Base-by-base conservation (phyloP, 1,140 invertebrate species). In the Drosophila ananassae region DNA sequence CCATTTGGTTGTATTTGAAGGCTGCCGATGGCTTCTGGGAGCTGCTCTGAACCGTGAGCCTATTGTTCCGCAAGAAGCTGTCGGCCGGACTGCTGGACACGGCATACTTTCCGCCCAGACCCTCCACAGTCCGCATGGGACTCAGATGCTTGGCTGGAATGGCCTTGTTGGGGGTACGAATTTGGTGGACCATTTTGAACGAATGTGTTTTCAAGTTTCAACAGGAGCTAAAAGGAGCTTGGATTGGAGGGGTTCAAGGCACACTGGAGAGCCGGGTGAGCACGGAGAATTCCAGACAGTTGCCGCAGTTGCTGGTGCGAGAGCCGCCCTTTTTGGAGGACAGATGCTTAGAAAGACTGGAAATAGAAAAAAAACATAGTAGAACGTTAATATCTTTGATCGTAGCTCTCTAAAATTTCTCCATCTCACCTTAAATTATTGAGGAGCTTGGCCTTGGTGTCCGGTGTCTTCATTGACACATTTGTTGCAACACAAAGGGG, bases 391-490 rank as follows among this genome's bases (percentile, higher is more conserved):
- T 63, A 68, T n/a, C 2, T n/a, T n/a, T 12, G 34, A 37, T 37
- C 32, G 32, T 34, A 10, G 25, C 39, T 2, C 0, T 13, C 24
- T 3, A 24, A 21, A 30, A 56, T 4, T 0, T 12, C 44, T 30
- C 2, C 6, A 5, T 58, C 77, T 82, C n/a, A 91, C 90, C 90
- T 91, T 75, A 91, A 67, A 80, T 91, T 91, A 81, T 83, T 71
- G 48, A 91, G 59, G 50, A 91, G 68, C 58, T 91, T 91, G 34
- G 85, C 79, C 82, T 91, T 91, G 53, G 90, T 89, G 71, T 91
- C 90, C 73, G 90, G 90, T 90, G 89, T 89, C 84, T 73, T 89
- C 90, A 91, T 91, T 91, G 90, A 91, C 90, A 91, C 90, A 91
- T 85, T 72, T 74, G 68, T 52, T 79, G 63, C 28, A 62, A 5